Evolutionary conservation across 2,888 invertebrate genomes (phyloP).

Genomic region (Morpho achilles): DNA sequence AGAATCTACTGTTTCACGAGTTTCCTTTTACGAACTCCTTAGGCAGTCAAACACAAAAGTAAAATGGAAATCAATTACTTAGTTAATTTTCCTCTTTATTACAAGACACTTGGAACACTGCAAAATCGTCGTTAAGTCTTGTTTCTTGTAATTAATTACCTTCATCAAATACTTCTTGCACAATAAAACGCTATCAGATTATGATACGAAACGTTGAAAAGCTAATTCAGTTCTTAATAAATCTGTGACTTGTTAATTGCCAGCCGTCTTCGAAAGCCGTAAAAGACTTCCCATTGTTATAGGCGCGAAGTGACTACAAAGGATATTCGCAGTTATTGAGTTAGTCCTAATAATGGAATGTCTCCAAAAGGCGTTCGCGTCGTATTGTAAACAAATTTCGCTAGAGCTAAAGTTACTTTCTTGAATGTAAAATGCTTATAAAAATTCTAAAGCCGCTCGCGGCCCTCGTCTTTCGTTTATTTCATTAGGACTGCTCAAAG

Average conservation of each 20-base stretch:
- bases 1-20: constrained; percentile 20
- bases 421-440: constrained; percentile 52
- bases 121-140: constrained; percentile 49
- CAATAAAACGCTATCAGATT: constrained; percentile 69
- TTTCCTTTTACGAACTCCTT: constrained; percentile 24
- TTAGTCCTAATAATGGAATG: constrained; percentile 46
- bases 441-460: constrained; percentile 52
- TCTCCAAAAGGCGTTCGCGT: constrained; percentile 32
- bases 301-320: constrained; percentile 53
- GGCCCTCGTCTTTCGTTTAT: constrained; percentile 46
- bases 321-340: constrained; percentile 49
- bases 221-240: constrained; percentile 68
- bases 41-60: constrained; percentile 33
- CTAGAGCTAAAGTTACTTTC: constrained; percentile 38
- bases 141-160: constrained; percentile 65
- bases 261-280: constrained; percentile 46
- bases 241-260: constrained; percentile 70
- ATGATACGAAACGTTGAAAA: constrained; percentile 69
- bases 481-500: constrained; percentile 60
- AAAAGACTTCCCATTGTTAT: constrained; percentile 58
- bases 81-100: constrained; percentile 43
- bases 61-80: constrained; percentile 41
- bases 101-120: constrained; percentile 42
- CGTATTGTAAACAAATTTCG: constrained; percentile 34
- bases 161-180: constrained; percentile 39